Evolutionary conservation across 2,113 vertebrate genomes (phyloP).

Genomic region (Recurvirostra avosetta): DNA sequence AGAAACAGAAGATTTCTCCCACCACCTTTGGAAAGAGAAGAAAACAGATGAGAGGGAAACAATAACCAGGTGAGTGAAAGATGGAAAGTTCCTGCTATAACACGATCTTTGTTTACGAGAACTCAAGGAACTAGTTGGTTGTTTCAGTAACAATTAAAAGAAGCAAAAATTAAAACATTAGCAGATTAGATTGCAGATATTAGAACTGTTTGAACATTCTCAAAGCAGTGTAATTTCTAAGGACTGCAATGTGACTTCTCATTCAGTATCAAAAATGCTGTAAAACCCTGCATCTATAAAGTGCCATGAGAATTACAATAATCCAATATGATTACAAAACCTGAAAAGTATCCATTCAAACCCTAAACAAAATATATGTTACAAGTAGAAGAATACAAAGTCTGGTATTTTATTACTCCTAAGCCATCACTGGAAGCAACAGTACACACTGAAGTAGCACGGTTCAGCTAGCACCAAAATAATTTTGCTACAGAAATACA

Average conservation of each 20-base stretch:
- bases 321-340: neutral
- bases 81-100: neutral
- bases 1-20: constrained; percentile 25
- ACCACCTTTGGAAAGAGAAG: constrained; percentile 8
- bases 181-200: neutral
- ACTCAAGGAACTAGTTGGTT: neutral
- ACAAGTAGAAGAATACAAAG: neutral
- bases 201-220: neutral
- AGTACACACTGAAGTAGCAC: neutral
- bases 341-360: neutral
- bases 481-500: neutral
- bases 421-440: neutral
- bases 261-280: neutral
- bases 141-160: neutral
- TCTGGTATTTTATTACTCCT: neutral
- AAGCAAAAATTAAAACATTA: neutral
- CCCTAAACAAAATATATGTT: neutral
- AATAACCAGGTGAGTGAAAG: neutral
- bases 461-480: neutral
- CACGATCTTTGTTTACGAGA: fast-evolving
- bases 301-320: fast-evolving
- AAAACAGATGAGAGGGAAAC: neutral
- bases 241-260: neutral
- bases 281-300: neutral
- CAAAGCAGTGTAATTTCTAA: neutral